Percentiles rank a stretch among this genome's conserved stretches.
Evolutionary conservation across 2,113 vertebrate species (phyloP).

Genomic region (Orientallactaga bullata): DNA sequence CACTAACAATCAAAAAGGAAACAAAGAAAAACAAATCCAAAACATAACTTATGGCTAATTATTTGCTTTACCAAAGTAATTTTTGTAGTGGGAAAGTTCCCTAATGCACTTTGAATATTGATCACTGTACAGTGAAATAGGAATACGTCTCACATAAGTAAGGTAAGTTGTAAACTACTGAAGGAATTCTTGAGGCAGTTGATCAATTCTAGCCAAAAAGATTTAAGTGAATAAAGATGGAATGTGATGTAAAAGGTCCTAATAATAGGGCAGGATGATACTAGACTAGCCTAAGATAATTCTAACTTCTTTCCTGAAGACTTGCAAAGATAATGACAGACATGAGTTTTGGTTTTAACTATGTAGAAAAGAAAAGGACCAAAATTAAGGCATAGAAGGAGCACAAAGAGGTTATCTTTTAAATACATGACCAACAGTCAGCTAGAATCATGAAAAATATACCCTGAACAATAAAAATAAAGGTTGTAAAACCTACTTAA

Average conservation of each 20-base stretch:
- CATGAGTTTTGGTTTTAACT: slow-evolving; percentile 12
- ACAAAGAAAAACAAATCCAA: slow-evolving; percentile 52
- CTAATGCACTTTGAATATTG: slow-evolving; percentile 20
- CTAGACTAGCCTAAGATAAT: slow-evolving; percentile 8
- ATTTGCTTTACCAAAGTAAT: slow-evolving; percentile 55
- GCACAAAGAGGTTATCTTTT: slow-evolving; percentile 12
- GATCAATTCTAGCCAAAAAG: not conserved
- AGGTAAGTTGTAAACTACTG: not conserved
- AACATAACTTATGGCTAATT: slow-evolving; percentile 59
- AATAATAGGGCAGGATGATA: not conserved
- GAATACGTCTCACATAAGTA: not conserved
- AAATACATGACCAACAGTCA: slow-evolving; percentile 26
- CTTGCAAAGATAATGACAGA: slow-evolving; percentile 34
- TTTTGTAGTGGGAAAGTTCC: slow-evolving; percentile 4
- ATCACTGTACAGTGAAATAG: slow-evolving; percentile 9
- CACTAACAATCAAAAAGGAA: slow-evolving; percentile 53
- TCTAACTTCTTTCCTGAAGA: slow-evolving; percentile 45
- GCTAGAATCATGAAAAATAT: slow-evolving; percentile 9
- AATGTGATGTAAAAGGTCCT: not conserved
- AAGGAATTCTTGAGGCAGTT: slow-evolving; percentile 7
- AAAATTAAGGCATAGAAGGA: not conserved
- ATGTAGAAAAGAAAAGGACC: not conserved
- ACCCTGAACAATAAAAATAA: not conserved
- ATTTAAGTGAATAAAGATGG: slow-evolving; percentile 11
- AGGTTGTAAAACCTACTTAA: not conserved